Percentiles rank a stretch among this genome's conserved stretches.
Evolutionary conservation across 2,113 vertebrate species (phyloP).

Genomic region (Silurus asotus): DNA sequence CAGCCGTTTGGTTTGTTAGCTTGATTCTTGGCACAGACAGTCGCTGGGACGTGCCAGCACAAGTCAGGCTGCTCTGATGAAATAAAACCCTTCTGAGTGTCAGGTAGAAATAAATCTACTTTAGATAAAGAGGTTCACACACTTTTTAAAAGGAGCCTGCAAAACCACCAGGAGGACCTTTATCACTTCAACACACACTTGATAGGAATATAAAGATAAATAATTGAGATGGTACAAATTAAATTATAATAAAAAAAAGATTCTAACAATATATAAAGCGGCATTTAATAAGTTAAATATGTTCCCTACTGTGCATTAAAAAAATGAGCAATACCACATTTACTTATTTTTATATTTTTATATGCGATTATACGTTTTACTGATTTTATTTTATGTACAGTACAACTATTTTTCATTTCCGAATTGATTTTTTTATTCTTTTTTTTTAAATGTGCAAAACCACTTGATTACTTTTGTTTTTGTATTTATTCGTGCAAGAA

Average conservation of each 20-base stretch:
- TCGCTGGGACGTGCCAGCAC: conserved; percentile 33
- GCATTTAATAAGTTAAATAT: no score
- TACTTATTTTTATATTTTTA: no score
- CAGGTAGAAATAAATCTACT: conserved; percentile 36
- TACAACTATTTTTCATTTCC: no score
- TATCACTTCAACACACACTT: background rate
- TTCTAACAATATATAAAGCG: background rate
- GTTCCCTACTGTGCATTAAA: no score
- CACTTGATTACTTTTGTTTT: no score
- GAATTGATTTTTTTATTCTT: no score
- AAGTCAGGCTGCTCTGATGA: conserved; percentile 22
- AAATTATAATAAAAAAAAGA: background rate
- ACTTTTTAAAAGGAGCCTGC: conserved; percentile 10
- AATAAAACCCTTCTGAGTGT: conserved; percentile 14
- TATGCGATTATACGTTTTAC: no score
- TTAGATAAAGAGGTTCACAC: conserved; percentile 47
- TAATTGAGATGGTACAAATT: background rate
- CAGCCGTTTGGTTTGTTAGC: background rate
- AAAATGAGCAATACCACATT: no score
- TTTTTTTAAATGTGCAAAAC: no score
- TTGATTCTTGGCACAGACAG: conserved; percentile 20
- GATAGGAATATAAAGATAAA: background rate
- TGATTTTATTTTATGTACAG: no score
- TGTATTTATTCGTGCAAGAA: no score
- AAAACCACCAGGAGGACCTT: conserved; percentile 24